Conservation (phyloP, 2,888 invertebrate species). For the Stenotaenia linearis region DNA sequence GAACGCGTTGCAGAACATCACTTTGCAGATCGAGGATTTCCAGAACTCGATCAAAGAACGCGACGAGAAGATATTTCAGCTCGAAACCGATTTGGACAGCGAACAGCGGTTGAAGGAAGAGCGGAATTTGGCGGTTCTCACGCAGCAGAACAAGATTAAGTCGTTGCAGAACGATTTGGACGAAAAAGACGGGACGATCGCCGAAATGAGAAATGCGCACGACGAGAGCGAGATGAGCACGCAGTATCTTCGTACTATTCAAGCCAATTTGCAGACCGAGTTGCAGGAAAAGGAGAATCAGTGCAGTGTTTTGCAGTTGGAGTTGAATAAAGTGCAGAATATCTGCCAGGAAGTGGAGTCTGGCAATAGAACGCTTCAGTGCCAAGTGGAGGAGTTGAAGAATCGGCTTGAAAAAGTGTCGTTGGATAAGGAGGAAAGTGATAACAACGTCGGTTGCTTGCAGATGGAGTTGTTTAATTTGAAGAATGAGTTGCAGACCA, state of each 20-base stretch:
- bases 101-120: slow-evolving; percentile 24
- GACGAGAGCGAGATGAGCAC: slow-evolving; percentile 29
- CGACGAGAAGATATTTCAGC: slow-evolving; percentile 1
- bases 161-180: slow-evolving; percentile 1
- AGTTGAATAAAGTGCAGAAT: slow-evolving; percentile 28
- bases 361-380: slow-evolving; percentile 1
- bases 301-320: slow-evolving; percentile 8
- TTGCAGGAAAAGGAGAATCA: slow-evolving; percentile 30
- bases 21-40: not conserved
- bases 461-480: not conserved
- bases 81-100: slow-evolving; percentile 28
- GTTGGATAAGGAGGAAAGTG: not conserved
- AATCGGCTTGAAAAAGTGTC: not conserved
- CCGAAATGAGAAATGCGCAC: not conserved
- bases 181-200: not conserved
- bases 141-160: slow-evolving; percentile 6
- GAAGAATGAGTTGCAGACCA: not conserved
- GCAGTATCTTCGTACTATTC: slow-evolving; percentile 9
- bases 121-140: not conserved
- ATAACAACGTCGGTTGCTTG: not conserved
- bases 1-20: not conserved
- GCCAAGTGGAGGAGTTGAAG: slow-evolving; percentile 22
- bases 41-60: slow-evolving; percentile 8
- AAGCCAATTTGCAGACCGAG: slow-evolving; percentile 28
- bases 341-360: slow-evolving; percentile 21